Evolutionary conservation across 2,113 vertebrate species (phyloP), one percentile per base, ranked within the genome.

Genomic region (Balaeniceps rex): DNA sequence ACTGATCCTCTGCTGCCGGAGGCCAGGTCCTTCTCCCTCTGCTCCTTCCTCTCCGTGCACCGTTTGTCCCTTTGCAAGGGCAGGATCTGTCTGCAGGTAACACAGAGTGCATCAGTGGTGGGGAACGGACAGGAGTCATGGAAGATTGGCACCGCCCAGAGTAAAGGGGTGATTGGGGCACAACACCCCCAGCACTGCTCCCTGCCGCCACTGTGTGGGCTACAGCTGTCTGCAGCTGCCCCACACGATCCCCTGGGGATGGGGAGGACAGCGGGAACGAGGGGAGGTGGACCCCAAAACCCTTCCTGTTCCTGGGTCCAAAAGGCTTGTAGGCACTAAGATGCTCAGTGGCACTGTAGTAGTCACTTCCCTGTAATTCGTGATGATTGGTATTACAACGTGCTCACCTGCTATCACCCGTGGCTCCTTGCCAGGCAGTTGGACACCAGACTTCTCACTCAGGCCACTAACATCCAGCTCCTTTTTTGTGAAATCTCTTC

Each of bases 181-280:
- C 23, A 46, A 42, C 38, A 66, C 13, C 19, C 24, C 17, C 17
- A 47, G 22, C 2, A 1, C 46, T 2, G 2, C 26, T 42, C 40
- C 10, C 5, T 76, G 51, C n/a, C 4, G 0, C 33, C 9, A 2
- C 54, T 81, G n/a, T 26, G 1, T 19, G 52, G 61, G 54, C 72
- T 77, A 29, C 68, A 77, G 77, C 47, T 85, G 42, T 86, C 42
- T 2, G 0, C 18, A 55, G 42, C 61, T 87, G 21, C 15, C 33
- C 17, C 34, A 42, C 23, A 19, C 2, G 2, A 54, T 91, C 19
- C 10, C 14, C 34, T 71, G 16, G 23, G 44, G 11, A 38, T 4
- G 2, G 26, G 19, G n/a, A 81, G 55, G 42, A 34, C 7, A n/a
- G 33, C 0, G 0, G 40, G 11, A 80, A 17, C 0, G 4, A 71